Conservation (phyloP, 2,113 vertebrate species). For the Mus musculus region DNA sequence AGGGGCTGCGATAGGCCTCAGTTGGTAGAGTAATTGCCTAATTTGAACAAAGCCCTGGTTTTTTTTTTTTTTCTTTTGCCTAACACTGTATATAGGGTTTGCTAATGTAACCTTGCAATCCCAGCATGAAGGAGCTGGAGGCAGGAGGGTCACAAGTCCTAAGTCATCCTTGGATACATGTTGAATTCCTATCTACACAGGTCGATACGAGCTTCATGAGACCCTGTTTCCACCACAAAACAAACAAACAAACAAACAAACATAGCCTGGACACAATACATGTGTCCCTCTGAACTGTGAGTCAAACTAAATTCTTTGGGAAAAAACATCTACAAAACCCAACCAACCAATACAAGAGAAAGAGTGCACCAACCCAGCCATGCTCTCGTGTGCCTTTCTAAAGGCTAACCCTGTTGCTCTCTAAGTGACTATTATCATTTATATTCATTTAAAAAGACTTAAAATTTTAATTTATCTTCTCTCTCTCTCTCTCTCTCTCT, state of each 20-base stretch:
- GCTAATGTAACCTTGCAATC: not conserved
- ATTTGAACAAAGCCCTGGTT: not conserved
- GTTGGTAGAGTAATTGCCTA: not conserved
- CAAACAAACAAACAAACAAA: too few relatives aligned
- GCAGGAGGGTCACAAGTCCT: not conserved
- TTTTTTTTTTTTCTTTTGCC: not conserved
- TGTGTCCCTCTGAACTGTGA: not conserved
- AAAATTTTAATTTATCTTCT: not conserved
- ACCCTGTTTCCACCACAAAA: not conserved
- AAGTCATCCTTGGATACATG: not conserved
- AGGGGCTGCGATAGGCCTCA: too few relatives aligned
- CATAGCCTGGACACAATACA: not conserved
- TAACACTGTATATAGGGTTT: not conserved
- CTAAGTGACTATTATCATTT: not conserved
- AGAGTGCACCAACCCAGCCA: not conserved
- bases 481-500: not conserved
- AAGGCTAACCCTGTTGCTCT: not conserved
- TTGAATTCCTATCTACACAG: not conserved
- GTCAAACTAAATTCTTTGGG: not conserved
- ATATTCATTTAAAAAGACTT: not conserved
- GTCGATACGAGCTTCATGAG: not conserved
- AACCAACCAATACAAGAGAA: not conserved
- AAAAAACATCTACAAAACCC: not conserved
- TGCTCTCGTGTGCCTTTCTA: too few relatives aligned
- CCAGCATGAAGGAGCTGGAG: not conserved